These are phyloP conservation scores for Engystomops pustulosus DNA, from an alignment of 2,113 vertebrate species.

Conservation along the genomic window DNA sequence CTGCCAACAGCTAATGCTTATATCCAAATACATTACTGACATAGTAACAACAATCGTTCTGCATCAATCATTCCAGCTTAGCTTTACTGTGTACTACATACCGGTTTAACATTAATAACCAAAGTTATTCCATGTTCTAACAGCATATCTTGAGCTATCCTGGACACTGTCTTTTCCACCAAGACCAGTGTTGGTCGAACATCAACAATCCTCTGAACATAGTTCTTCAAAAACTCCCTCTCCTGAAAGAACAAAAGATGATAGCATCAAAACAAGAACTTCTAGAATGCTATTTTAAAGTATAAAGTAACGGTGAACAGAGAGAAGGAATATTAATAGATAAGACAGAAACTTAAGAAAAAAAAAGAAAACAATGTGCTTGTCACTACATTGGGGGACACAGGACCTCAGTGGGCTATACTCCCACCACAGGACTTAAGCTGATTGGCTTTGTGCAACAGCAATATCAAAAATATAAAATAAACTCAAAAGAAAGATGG, in stretches of 20 bases:
- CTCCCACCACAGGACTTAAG: no score
- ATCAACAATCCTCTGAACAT: conserved; percentile 94
- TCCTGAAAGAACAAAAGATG: conserved; percentile 75
- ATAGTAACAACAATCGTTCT: not conserved
- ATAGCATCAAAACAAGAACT: not conserved
- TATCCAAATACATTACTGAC: not conserved
- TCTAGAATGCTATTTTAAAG: not conserved
- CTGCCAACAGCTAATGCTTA: not conserved
- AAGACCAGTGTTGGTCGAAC: conserved; percentile 93
- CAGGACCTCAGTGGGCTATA: no score
- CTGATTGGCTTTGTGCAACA: no score
- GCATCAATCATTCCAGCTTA: not conserved
- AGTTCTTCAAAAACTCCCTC: conserved; percentile 97
- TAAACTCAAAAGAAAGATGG: no score
- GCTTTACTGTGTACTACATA: conserved; percentile 69
- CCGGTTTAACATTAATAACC: conserved; percentile 96
- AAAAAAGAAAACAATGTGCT: no score
- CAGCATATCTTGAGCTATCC: conserved; percentile 97
- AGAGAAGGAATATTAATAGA: no score
- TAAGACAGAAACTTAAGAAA: no score
- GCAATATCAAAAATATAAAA: no score
- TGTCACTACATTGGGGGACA: no score
- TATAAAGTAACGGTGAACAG: no score
- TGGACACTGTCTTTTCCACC: conserved; percentile 97
- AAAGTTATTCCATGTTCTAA: conserved; percentile 95